phyloP scores from a whole-genome alignment of 2,797 vertebrate genomes.

The Pseudochromis fuscus region DNA sequence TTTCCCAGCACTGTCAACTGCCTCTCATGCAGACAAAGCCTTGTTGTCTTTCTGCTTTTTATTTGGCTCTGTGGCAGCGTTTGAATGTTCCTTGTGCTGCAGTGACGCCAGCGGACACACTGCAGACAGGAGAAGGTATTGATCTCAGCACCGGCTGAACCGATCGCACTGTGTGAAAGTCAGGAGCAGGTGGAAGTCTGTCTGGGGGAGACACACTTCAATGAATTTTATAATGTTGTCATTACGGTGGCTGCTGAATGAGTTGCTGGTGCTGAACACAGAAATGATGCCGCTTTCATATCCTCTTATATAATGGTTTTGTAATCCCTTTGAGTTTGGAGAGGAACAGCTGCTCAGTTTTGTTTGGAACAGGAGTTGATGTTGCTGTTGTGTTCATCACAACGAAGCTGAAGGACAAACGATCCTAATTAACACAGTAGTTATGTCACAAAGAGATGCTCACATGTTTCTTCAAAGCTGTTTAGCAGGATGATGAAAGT shows the following conservation, averaged over 20 bases:
- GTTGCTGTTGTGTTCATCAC: constrained; percentile 9
- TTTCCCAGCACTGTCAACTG: constrained; percentile 22
- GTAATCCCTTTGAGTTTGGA: constrained; percentile 66
- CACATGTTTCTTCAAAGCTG: background rate
- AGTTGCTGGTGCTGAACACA: constrained; percentile 40
- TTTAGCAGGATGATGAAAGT: background rate
- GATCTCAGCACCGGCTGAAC: constrained; percentile 20
- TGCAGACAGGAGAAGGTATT: constrained; percentile 18
- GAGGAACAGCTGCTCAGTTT: constrained; percentile 64
- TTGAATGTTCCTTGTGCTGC: constrained; percentile 13
- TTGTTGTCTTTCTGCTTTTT: constrained; percentile 9
- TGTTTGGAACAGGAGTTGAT: constrained; percentile 34
- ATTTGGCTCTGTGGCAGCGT: constrained; percentile 23
- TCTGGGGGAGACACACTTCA: constrained; percentile 13
- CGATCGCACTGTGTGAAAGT: constrained; percentile 10
- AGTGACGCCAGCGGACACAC: constrained; percentile 19
- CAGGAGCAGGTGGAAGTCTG: constrained; percentile 36
- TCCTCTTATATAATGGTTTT: constrained; percentile 67
- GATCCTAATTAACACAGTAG: background rate
- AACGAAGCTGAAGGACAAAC: constrained; percentile 32
- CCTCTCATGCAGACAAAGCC: constrained; percentile 33
- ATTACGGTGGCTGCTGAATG: constrained; percentile 12
- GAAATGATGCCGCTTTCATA: constrained; percentile 32
- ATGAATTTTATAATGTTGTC: constrained; percentile 28
- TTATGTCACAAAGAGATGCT: background rate